A percentile compares a stretch with the other conserved stretches of the same genome.
Evolutionary conservation across 2,113 vertebrate genomes (phyloP).

Genomic region (Muntiacus reevesi): DNA sequence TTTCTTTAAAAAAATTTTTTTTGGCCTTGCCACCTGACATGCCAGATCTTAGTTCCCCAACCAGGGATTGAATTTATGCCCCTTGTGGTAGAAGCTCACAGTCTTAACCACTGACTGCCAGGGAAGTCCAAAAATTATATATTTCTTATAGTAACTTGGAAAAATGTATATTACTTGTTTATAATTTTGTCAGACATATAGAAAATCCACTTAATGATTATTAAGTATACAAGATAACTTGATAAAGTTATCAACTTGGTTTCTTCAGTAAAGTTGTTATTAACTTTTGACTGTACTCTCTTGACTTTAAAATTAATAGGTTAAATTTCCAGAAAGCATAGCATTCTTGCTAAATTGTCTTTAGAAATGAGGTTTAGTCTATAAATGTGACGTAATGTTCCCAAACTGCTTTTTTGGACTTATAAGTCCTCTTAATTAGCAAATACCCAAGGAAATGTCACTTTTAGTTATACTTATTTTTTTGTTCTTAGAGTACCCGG

Average conservation of each 20-base stretch:
- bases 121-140: background rate
- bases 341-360: background rate
- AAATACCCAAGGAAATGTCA: background rate
- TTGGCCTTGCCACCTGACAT: background rate
- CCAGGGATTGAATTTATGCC: background rate
- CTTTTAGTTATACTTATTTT: background rate
- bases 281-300: background rate
- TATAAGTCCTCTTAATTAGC: background rate
- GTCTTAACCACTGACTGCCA: background rate
- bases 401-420: background rate
- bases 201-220: background rate
- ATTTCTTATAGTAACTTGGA: background rate
- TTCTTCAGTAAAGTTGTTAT: background rate
- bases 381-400: background rate
- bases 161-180: background rate
- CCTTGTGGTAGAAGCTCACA: background rate
- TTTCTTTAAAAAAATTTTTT: background rate
- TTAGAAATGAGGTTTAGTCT: background rate
- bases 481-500: background rate
- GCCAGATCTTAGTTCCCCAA: background rate
- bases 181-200: background rate
- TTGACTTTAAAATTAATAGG: background rate
- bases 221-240: background rate
- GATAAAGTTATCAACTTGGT: background rate
- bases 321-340: constrained; percentile 44